Base-by-base conservation (phyloP, 2,888 invertebrate species). In the Cepaea hortensis region DNA sequence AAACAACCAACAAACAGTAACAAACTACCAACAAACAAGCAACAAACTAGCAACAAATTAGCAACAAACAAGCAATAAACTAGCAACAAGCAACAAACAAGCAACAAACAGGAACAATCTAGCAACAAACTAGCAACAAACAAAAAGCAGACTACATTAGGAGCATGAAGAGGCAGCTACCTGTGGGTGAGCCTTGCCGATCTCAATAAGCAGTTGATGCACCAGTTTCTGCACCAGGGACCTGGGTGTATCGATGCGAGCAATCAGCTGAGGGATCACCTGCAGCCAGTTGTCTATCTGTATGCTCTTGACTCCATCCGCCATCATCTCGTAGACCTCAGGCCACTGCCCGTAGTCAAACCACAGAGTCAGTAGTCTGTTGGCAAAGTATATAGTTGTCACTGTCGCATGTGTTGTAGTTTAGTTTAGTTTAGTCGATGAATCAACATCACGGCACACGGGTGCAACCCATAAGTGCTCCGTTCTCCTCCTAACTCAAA, bases 231-330 rank as follows among this genome's bases (percentile, higher is more conserved):
- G 97, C 0, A 99, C 98, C 85, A 98, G 95, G 84, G 97, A 96
- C 68, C 98, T 96, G 0, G 97, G 97, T 0, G 98, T 98, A 93
- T 99, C 99, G 88, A 99, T 99, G 84, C 99, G 96, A 0, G 99
- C 99, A 90, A 99, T 99, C 62, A 99, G 95, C 94, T 99, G 99
- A 0, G 99, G 99, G 90, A 99, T 99, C 0, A 99, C 99, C 96
- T 99, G 99, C 15, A 99, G 95, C 99, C 99, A 99, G 4, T 98
- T 99, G 93, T 99, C 98, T 88, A 99, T 98, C 93, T 98, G 98
- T 73, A 99, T 98, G 2, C 97, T 96, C 90, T 97, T 96, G 90
- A 99, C 97, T 1, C 98, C 98, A 91, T 98, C 98, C 0, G 97
- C 96, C 72, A 99, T 96, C 0, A 98, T 98, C 90, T 98, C 98